Conservation (phyloP, 2,888 invertebrate genomes). For the Drosophila subquinaria region DNA sequence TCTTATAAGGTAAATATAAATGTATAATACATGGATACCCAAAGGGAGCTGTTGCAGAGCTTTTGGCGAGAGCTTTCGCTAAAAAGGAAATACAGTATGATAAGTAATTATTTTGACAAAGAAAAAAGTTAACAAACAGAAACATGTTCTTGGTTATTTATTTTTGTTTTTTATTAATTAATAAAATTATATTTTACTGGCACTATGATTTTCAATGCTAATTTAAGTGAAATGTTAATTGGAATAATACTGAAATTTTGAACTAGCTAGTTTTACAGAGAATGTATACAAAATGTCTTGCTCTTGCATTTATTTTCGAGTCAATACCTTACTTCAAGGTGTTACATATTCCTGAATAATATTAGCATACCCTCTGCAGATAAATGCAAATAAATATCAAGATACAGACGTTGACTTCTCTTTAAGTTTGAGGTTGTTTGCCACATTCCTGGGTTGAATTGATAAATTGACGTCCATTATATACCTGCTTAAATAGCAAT, state of each 20-base stretch:
- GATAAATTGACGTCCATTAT: slow-evolving; percentile 11
- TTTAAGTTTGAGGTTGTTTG: slow-evolving; percentile 35
- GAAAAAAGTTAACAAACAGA: too few relatives aligned
- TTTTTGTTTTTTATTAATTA: not conserved
- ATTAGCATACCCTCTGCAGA: slow-evolving; percentile 3
- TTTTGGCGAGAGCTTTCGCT: not conserved
- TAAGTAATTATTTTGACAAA: not conserved
- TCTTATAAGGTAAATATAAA: not conserved
- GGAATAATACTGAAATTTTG: too few relatives aligned
- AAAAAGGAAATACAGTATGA: not conserved
- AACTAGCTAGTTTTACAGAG: too few relatives aligned
- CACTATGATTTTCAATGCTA: too few relatives aligned
- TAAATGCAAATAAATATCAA: not conserved
- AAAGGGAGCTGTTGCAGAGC: not conserved
- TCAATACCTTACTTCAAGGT: not conserved
- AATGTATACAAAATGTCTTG: not conserved
- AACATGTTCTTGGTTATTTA: not conserved
- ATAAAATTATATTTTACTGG: too few relatives aligned
- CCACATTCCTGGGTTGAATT: slow-evolving; percentile 22
- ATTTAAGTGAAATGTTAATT: too few relatives aligned
- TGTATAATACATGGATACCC: too few relatives aligned
- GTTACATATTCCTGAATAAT: slow-evolving; percentile 3
- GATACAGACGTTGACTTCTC: slow-evolving; percentile 30
- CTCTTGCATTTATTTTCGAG: too few relatives aligned
- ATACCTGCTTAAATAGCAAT: slow-evolving; percentile 20